Percentiles rank a stretch among this genome's conserved stretches.
phyloP scores from a whole-genome alignment of 64 coral and sea anemone genomes.

The Trachythela sp. region DNA sequence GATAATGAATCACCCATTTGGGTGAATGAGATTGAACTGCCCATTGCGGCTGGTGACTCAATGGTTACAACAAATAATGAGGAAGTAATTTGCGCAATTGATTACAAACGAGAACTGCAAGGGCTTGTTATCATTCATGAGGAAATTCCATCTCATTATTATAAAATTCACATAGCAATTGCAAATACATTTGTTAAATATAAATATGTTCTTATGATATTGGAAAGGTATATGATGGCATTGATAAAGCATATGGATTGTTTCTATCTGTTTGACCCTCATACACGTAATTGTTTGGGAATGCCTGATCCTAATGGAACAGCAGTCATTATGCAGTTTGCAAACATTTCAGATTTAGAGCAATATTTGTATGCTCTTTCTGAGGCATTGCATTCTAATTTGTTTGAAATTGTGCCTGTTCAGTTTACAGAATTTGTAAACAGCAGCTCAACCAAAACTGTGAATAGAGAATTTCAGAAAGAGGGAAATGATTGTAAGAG shows the following conservation, averaged over 20 bases:
- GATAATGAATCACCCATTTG: no score
- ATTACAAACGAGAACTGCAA: constrained; percentile 15
- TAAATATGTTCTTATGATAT: neutral
- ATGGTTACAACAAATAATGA: no score
- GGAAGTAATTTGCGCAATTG: neutral
- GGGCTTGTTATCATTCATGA: constrained; percentile 23
- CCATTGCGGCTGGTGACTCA: no score
- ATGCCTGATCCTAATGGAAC: constrained; percentile 40
- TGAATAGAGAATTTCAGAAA: no score
- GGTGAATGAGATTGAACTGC: no score
- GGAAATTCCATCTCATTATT: constrained; percentile 24
- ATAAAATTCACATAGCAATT: constrained; percentile 32
- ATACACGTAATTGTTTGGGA: constrained; percentile 36
- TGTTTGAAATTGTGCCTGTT: constrained; percentile 46
- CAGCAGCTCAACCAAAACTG: no score
- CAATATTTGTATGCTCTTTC: constrained; percentile 41
- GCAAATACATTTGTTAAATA: neutral
- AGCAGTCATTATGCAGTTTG: constrained; percentile 32
- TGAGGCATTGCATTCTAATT: constrained; percentile 39
- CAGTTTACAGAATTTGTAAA: constrained; percentile 39
- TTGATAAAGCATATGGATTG: no score
- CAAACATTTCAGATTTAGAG: constrained; percentile 40
- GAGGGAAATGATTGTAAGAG: no score
- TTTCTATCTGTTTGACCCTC: constrained; percentile 32
- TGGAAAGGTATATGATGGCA: no score